phyloP scores from a whole-genome alignment of 2,888 invertebrate species.

The Hesperia comma region DNA sequence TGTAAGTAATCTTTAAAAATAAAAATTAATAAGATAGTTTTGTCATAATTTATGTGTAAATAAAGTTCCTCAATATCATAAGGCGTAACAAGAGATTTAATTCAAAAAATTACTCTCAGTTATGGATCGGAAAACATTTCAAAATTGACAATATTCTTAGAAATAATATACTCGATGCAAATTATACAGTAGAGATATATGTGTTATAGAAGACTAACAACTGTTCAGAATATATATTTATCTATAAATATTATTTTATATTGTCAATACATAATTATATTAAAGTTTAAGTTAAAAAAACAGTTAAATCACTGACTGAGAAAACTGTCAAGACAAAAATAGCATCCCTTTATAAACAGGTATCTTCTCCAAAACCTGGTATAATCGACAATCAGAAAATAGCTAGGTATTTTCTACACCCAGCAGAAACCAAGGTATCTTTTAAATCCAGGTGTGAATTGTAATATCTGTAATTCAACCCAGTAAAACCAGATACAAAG shows the following conservation, averaged over 20 bases:
- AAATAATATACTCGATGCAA: background rate
- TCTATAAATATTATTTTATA: too few species aligned
- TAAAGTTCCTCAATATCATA: too few species aligned
- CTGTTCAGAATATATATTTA: background rate
- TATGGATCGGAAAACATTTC: constrained; percentile 11
- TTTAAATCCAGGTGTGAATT: too few species aligned
- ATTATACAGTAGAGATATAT: background rate
- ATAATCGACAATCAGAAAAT: background rate
- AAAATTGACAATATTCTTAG: constrained; percentile 26
- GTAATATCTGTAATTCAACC: background rate
- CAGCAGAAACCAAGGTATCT: background rate
- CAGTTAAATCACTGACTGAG: background rate
- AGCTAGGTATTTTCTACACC: background rate
- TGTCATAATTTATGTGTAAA: too few species aligned
- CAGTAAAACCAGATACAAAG: background rate
- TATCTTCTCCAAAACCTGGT: background rate
- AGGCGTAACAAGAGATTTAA: background rate
- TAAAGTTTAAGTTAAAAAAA: background rate
- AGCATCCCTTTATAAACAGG: background rate
- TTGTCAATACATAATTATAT: too few species aligned
- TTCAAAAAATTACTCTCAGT: background rate
- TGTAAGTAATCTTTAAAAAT: too few species aligned
- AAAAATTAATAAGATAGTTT: too few species aligned
- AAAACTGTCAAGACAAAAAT: background rate
- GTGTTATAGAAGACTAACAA: constrained; percentile 1